Conservation (phyloP, 2,113 vertebrate genomes). For the Arenaria interpres region DNA sequence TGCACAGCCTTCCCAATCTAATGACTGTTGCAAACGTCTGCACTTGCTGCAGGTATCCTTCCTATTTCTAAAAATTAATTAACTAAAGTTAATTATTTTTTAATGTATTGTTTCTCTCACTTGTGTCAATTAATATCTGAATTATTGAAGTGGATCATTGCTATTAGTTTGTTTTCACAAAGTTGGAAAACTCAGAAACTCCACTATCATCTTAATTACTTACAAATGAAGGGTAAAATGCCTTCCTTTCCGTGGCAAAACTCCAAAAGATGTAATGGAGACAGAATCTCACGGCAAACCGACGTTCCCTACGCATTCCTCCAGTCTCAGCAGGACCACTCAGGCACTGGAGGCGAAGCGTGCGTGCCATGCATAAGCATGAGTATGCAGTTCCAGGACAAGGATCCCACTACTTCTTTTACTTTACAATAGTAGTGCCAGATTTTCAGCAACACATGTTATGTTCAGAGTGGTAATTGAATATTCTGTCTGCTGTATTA, state of each 20-base stretch:
- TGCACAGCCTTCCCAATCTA: not conserved
- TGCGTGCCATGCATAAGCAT: rapidly evolving
- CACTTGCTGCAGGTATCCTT: slow-evolving; percentile 24
- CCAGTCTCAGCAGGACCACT: not conserved
- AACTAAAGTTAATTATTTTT: slow-evolving; percentile 66
- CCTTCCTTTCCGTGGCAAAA: not conserved
- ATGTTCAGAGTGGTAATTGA: not conserved
- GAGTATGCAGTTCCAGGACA: not conserved
- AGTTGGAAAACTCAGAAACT: slow-evolving; percentile 34
- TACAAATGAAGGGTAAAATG: slow-evolving; percentile 45
- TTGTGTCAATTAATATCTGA: slow-evolving; percentile 27
- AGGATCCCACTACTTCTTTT: not conserved
- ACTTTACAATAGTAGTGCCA: not conserved
- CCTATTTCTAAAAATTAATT: slow-evolving; percentile 60
- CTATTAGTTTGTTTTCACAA: slow-evolving; percentile 53
- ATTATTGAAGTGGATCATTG: slow-evolving; percentile 59
- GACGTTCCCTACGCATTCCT: not conserved
- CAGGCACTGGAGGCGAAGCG: not conserved
- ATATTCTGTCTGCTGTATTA: not conserved
- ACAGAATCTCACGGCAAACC: not conserved
- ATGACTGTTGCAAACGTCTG: not conserved
- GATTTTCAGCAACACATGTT: not conserved
- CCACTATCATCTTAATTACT: slow-evolving; percentile 51
- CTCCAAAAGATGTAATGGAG: not conserved
- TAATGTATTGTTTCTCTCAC: slow-evolving; percentile 55